Conservation (phyloP, 2,888 invertebrate species). For the Liposcelis brunnea region DNA sequence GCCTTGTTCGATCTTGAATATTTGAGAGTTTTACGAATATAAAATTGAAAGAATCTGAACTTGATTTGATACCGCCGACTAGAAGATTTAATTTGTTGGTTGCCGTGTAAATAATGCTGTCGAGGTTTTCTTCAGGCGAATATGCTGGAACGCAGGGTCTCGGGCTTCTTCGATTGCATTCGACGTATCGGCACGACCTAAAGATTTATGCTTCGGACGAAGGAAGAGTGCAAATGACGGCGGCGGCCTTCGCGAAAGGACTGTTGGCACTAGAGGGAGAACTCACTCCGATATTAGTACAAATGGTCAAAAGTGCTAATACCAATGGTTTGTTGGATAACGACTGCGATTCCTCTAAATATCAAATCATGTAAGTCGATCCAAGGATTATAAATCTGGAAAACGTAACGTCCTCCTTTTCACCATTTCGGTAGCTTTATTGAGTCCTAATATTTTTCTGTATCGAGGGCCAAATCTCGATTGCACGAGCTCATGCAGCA, state of each 20-base stretch:
- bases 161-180: constrained; percentile 85
- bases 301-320: constrained; percentile 99
- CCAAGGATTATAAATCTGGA: background rate
- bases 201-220: constrained; percentile 99
- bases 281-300: constrained; percentile 93
- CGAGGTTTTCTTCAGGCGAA: constrained; percentile 34
- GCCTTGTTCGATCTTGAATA: no score
- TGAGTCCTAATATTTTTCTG: constrained; percentile 9
- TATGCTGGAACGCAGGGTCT: constrained; percentile 89
- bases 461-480: constrained; percentile 76
- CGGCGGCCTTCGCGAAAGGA: constrained; percentile 98
- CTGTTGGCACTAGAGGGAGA: constrained; percentile 94
- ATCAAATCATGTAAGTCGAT: constrained; percentile 80
- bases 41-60: no score
- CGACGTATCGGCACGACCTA: constrained; percentile 95
- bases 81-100: no score
- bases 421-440: constrained; percentile 3
- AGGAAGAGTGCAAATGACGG: constrained; percentile 99
- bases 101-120: no score
- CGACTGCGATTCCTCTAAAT: constrained; percentile 92
- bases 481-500: constrained; percentile 85
- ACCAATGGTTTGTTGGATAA: constrained; percentile 96
- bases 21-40: no score
- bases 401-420: background rate
- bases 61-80: no score